phyloP scores from a whole-genome alignment of 2,113 vertebrate genomes.

The Glaucidium brasilianum region DNA sequence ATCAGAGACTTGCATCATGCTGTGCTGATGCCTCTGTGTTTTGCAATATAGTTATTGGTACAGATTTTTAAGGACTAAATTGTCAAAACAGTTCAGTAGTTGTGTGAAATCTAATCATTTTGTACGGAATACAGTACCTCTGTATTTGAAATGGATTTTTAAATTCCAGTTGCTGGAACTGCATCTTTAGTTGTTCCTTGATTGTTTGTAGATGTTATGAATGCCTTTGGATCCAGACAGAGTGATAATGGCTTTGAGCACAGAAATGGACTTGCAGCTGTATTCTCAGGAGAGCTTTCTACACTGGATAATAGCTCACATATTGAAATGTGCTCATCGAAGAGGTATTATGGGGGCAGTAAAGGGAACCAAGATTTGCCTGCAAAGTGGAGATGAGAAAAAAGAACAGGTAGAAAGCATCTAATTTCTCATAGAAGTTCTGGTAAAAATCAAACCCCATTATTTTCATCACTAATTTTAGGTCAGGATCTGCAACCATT shows the following conservation, averaged over 20 bases:
- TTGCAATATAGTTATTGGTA: constrained; percentile 39
- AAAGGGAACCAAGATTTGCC: not conserved
- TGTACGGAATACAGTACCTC: constrained; percentile 42
- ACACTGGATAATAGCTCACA: not conserved
- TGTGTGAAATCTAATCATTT: constrained; percentile 64
- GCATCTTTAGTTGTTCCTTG: constrained; percentile 1
- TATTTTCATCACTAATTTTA: constrained; percentile 22
- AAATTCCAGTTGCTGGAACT: constrained; percentile 9
- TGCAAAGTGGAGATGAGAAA: not conserved
- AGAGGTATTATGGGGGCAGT: not conserved
- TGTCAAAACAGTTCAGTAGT: constrained; percentile 41
- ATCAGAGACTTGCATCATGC: constrained; percentile 28
- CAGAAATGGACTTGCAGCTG: constrained; percentile 31
- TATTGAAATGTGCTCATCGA: not conserved
- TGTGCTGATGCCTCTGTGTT: constrained; percentile 37
- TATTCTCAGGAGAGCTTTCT: constrained; percentile 1
- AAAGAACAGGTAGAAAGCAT: not conserved
- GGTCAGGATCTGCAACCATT: not conserved
- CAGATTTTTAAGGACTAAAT: constrained; percentile 56
- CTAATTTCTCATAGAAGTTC: constrained; percentile 17
- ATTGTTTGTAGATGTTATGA: constrained; percentile 35
- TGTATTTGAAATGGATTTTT: constrained; percentile 62
- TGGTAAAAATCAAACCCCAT: not conserved
- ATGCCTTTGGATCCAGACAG: constrained; percentile 14
- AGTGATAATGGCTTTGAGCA: constrained; percentile 25